Evolutionary conservation across 2,797 vertebrate genomes (phyloP).

Genomic region (Pteropus rufus): DNA sequence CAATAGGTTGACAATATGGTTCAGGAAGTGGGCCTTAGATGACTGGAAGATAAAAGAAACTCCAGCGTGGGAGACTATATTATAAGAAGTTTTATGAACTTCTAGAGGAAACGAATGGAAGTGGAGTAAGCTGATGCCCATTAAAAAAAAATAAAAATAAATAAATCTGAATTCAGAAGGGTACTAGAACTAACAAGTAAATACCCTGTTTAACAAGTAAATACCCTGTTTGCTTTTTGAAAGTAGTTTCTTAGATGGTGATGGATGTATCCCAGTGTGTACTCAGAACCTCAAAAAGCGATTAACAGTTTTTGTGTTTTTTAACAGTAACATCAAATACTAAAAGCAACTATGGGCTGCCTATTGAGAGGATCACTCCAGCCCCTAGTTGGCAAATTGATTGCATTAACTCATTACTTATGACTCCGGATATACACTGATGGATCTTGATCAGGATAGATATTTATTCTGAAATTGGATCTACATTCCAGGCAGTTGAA

Average conservation of each 20-base stretch:
- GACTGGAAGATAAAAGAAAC: not conserved
- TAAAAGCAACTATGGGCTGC: not conserved
- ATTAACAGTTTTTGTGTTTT: not conserved
- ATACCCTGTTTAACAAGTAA: not conserved
- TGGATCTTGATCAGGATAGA: not conserved
- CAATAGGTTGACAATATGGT: not conserved
- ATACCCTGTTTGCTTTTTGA: not conserved
- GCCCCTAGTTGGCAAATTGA: not conserved
- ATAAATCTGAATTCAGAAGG: not conserved
- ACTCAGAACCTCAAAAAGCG: not conserved
- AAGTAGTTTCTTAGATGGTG: not conserved
- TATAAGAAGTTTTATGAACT: not conserved
- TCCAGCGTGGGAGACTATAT: fast-evolving
- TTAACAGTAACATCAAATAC: not conserved
- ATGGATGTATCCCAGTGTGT: not conserved
- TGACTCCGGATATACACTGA: not conserved
- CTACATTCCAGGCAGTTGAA: not conserved
- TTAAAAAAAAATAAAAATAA: not conserved
- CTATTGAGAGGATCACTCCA: not conserved
- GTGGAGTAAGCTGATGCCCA: not conserved
- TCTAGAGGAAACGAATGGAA: not conserved
- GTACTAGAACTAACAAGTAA: not conserved
- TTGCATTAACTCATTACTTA: not conserved
- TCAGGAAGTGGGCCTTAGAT: not conserved
- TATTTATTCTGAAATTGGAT: not conserved